phyloP scores from a whole-genome alignment of 2,797 vertebrate genomes.

The Helostoma temminkii region DNA sequence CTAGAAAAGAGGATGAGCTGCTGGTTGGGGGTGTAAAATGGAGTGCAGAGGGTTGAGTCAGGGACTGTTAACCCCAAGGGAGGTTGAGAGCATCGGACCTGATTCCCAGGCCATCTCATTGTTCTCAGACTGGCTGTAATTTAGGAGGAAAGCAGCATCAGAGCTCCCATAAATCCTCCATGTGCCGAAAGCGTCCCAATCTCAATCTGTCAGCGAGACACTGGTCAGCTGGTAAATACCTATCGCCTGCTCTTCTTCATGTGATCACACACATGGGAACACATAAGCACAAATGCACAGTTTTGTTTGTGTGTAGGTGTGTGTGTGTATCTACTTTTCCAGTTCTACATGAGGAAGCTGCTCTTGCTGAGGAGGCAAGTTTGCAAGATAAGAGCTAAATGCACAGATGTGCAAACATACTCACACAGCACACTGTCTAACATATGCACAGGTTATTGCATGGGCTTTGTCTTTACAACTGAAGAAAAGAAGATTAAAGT shows the following conservation, averaged over 20 bases:
- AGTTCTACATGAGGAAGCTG: conserved; percentile 62
- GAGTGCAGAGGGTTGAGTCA: conserved; percentile 55
- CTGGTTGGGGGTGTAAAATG: conserved; percentile 42
- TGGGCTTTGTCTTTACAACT: conserved; percentile 6
- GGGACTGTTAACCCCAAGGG: conserved; percentile 66
- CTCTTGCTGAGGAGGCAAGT: conserved; percentile 63
- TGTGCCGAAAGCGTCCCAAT: conserved; percentile 63
- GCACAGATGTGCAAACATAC: conserved; percentile 62
- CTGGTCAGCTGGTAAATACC: conserved; percentile 65
- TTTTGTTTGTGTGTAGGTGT: conserved; percentile 51
- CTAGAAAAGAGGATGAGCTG: conserved; percentile 42
- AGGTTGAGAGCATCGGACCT: conserved; percentile 51
- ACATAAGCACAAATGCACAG: conserved; percentile 24
- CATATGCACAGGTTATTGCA: conserved; percentile 22
- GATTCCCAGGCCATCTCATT: conserved; percentile 71
- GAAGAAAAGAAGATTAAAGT: conserved; percentile 32
- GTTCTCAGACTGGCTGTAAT: conserved; percentile 62
- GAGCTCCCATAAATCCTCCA: conserved; percentile 65
- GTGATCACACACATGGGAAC: conserved; percentile 50
- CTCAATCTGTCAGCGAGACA: conserved; percentile 71
- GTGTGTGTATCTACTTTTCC: conserved; percentile 39
- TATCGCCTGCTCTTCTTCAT: conserved; percentile 23
- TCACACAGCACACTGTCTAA: conserved; percentile 29
- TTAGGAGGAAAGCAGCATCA: conserved; percentile 68
- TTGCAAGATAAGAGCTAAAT: conserved; percentile 51